Evolutionary conservation across 2,888 invertebrate genomes (phyloP), one percentile per base, ranked within the genome.

Genomic region (Rutpela maculata): DNA sequence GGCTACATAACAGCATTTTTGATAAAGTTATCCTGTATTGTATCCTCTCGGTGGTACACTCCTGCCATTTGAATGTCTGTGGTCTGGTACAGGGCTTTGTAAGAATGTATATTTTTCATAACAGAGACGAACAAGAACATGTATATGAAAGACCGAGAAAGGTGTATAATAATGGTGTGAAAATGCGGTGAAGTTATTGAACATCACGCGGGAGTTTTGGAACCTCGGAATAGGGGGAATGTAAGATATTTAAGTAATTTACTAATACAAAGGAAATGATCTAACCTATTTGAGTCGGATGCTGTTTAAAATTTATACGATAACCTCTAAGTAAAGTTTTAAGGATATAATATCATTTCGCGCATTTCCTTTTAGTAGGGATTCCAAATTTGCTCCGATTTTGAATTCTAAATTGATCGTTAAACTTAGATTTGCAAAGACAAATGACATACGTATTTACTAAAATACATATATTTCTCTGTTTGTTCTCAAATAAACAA

Each of bases 181-280:
- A 57, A 69, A 69, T 59, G 69, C 35, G 59, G 69, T 17, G 38
- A 35, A 31, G 56, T 57, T 68, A 57, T 69, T 26, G 69, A 69
- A 69, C 35, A 56, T 31, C 17, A 35, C 31, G 50, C 43, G 17
- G 65, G 65, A 43, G 18, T 19, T 38, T 38, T 43, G 19, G 38
- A 67, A 50, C 19, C 31, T 69, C 26, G 35, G 35, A 18, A 57
- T 15, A 56, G 31, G 56, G 69, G 31, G 67, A 56, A 59, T 35
- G 35, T 69, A 69, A 69, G 57, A 55, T 69, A 69, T 69, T 69
- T 69, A 69, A 69, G 67, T 67, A 67, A 67, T 67, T 55, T 67
- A 67, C 57, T 69, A 69, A 69, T 59, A 69, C 35, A 69, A 69
- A 69, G 69, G 17, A 69, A 69, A 69, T 69, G 17, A 69, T 22